Base-by-base conservation (phyloP, 2,797 vertebrate species). In the Gephyroberyx darwinii region DNA sequence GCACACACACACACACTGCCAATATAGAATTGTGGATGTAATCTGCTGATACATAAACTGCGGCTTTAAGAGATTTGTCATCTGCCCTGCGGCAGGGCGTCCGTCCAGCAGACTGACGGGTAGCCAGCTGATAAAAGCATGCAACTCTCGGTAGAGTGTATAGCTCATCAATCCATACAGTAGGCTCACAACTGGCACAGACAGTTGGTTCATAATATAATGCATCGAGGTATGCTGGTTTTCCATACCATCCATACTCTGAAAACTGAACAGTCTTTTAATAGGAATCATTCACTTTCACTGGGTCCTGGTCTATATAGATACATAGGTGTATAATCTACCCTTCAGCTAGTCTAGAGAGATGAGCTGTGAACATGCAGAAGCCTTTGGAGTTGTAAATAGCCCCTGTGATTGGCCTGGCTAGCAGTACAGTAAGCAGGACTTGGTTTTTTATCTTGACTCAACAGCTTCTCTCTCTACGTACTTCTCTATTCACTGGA, bases 101-200 rank as follows among this genome's bases (percentile, higher is more conserved):
- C 47, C 10, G 68, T 65, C 50, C 33, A 53, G 68, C 66, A 81
- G 60, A 79, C 47, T 75, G 65, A 79, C 47, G 9, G 59, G 70
- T 39, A 77, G 70, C 69, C 83, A 75, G 72, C 69, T 84, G 69
- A 86, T 85, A 86, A 88, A 88, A 84, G 69, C 73, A 65, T 59
- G 64, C 63, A 62, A 74, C 61, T 69, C 39, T 68, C n/a, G 33
- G 71, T 5, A 39, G 64, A 81, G 61, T 67, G 74, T 63, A 75
- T 26, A 69, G 71, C 71, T 81, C 75, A 69, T 83, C 78, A 56
- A 30, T 59, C 54, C 66, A 72, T 50, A 47, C 61, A 60, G 70
- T 33, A 31, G 57, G 63, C 62, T 68, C 51, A 60, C 55, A 62
- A 77, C 57, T 43, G 41, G 22, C 41, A 51, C 5, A 33, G 69